phyloP scores from a whole-genome alignment of 2,888 invertebrate species.

The Platerodrilus igneus region DNA sequence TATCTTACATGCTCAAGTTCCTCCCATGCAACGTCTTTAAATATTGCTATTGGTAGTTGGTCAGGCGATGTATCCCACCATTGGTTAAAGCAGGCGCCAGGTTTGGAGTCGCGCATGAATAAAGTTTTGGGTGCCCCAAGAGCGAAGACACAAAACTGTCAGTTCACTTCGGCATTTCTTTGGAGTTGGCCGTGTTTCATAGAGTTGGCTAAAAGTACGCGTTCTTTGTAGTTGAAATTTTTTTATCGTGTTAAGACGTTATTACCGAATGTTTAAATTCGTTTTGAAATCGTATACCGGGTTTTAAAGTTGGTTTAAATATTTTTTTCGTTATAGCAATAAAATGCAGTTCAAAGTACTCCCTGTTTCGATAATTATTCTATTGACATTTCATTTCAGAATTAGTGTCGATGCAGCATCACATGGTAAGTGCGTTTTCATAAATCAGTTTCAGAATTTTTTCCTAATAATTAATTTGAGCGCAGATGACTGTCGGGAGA shows the following conservation, averaged over 20 bases:
- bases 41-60: constrained; percentile 47
- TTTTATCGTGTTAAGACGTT: too few relatives aligned
- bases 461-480: constrained; percentile 39
- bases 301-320: too few relatives aligned
- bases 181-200: too few relatives aligned
- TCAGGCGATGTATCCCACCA: constrained; percentile 42
- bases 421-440: constrained; percentile 37
- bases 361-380: constrained; percentile 29
- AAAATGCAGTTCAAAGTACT: constrained; percentile 21
- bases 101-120: constrained; percentile 43
- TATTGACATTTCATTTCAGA: constrained; percentile 28
- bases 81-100: constrained; percentile 40
- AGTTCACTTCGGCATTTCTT: constrained; percentile 40
- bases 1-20: constrained; percentile 46
- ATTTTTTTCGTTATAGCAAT: too few relatives aligned
- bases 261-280: too few relatives aligned
- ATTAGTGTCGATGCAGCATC: constrained; percentile 36
- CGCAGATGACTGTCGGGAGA: constrained; percentile 39
- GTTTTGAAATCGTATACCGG: too few relatives aligned
- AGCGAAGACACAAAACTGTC: constrained; percentile 36
- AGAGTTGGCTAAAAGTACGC: constrained; percentile 36
- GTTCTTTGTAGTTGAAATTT: constrained; percentile 24
- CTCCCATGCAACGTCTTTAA: constrained; percentile 49
- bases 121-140: constrained; percentile 39
- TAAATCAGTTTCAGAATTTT: constrained; percentile 26